Conservation (phyloP, 2,888 invertebrate species). For the Ptycholaimellus sp. region DNA sequence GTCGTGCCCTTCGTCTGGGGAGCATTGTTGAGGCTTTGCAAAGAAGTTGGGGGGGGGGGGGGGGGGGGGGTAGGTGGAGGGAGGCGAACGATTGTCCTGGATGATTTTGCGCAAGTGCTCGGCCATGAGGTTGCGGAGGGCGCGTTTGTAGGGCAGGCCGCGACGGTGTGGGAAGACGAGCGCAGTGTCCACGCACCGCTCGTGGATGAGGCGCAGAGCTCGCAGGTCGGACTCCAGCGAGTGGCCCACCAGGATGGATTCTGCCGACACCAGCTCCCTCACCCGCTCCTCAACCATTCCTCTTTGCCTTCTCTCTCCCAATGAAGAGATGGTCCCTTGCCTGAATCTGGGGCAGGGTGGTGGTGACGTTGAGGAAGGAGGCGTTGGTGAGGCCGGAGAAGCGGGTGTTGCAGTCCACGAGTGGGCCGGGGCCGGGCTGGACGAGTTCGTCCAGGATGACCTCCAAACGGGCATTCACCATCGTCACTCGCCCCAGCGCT, state of each 20-base stretch:
- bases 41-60: not conserved
- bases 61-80: not conserved
- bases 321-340: too few species aligned
- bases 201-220: conserved; percentile 48
- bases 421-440: conserved; percentile 51
- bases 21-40: conserved; percentile 10
- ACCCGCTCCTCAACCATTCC: conserved; percentile 41
- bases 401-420: conserved; percentile 68
- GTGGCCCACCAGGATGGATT: conserved; percentile 86
- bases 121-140: conserved; percentile 56
- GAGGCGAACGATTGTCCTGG: conserved; percentile 45
- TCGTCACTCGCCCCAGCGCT: conserved; percentile 71
- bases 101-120: conserved; percentile 72
- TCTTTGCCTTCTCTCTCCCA: not conserved
- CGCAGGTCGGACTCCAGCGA: conserved; percentile 87
- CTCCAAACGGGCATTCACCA: conserved; percentile 35
- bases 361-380: conserved; percentile 50
- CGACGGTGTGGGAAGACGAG: conserved; percentile 69
- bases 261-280: conserved; percentile 59
- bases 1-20: conserved; percentile 64
- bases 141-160: conserved; percentile 72
- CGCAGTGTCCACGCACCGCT: conserved; percentile 68
- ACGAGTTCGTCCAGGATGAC: conserved; percentile 80
- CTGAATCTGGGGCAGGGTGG: conserved; percentile 27
- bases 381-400: conserved; percentile 82